Percentiles rank a stretch among this genome's conserved stretches.
phyloP scores from a whole-genome alignment of 1,140 invertebrate genomes.

The Monomorium pharaonis region DNA sequence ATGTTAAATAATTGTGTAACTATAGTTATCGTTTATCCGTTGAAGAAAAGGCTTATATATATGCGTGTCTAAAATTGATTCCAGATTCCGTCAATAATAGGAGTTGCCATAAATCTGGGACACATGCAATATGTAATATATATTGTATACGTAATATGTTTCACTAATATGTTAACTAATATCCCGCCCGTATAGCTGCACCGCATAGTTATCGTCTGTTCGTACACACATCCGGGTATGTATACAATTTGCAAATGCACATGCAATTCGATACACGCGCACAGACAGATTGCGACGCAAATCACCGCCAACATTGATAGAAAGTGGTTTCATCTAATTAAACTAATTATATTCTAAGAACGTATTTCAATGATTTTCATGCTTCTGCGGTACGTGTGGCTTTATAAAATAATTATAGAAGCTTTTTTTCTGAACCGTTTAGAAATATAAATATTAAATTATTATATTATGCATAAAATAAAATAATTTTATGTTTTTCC shows the following conservation, averaged over 20 bases:
- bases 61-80: background rate
- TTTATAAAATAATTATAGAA: background rate
- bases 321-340: conserved; percentile 62
- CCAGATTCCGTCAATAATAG: conserved; percentile 3
- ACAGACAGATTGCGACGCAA: conserved; percentile 70
- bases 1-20: background rate
- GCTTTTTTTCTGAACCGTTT: background rate
- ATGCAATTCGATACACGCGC: conserved; percentile 61
- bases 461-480: background rate
- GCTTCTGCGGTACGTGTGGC: background rate
- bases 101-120: conserved; percentile 27
- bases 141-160: conserved; percentile 34
- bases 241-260: conserved; percentile 58
- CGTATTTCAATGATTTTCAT: conserved; percentile 31
- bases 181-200: conserved; percentile 34
- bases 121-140: conserved; percentile 20
- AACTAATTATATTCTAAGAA: conserved; percentile 63
- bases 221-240: conserved; percentile 34
- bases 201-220: conserved; percentile 29
- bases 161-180: conserved; percentile 59
- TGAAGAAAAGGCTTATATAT: background rate
- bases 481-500: background rate
- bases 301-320: conserved; percentile 66
- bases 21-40: background rate
- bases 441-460: background rate